A percentile compares a stretch with the other conserved stretches of the same genome.
These are phyloP conservation scores for Alligator mississippiensis DNA, from an alignment of 2,113 vertebrate genomes.

Conservation along the genomic window DNA sequence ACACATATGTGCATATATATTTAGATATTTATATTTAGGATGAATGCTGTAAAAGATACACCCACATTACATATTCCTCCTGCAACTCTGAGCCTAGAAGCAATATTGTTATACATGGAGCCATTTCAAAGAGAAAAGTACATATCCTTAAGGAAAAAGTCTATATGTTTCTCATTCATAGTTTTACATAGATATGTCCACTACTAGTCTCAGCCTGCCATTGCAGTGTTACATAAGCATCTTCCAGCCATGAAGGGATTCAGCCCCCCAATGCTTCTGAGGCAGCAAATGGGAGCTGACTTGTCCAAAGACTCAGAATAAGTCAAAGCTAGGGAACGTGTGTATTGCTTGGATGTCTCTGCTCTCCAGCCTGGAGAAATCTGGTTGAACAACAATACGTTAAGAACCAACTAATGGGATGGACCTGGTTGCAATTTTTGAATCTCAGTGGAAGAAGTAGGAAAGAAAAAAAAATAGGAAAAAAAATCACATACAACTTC, in stretches of 20 bases:
- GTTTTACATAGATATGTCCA: too few species aligned
- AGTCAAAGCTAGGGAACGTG: not conserved
- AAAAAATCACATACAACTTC: not conserved
- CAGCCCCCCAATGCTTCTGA: not conserved
- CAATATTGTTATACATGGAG: not conserved
- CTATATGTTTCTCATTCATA: not conserved
- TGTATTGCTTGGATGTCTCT: not conserved
- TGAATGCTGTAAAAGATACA: not conserved
- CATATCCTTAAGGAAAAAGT: not conserved
- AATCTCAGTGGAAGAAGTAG: not conserved
- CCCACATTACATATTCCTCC: slow-evolving; percentile 2
- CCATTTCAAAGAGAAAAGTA: not conserved
- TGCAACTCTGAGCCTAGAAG: not conserved
- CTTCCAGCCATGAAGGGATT: not conserved
- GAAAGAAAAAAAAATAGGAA: not conserved
- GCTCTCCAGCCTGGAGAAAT: not conserved
- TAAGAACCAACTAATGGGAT: not conserved
- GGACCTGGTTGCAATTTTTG: not conserved
- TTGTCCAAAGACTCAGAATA: not conserved
- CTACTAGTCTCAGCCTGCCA: not conserved
- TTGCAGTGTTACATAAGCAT: not conserved
- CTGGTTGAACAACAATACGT: not conserved
- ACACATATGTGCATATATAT: not conserved
- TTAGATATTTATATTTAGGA: not conserved
- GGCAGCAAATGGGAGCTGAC: too few species aligned